Base-by-base conservation (phyloP, 2,888 invertebrate species). In the Stenodema calcarata region DNA sequence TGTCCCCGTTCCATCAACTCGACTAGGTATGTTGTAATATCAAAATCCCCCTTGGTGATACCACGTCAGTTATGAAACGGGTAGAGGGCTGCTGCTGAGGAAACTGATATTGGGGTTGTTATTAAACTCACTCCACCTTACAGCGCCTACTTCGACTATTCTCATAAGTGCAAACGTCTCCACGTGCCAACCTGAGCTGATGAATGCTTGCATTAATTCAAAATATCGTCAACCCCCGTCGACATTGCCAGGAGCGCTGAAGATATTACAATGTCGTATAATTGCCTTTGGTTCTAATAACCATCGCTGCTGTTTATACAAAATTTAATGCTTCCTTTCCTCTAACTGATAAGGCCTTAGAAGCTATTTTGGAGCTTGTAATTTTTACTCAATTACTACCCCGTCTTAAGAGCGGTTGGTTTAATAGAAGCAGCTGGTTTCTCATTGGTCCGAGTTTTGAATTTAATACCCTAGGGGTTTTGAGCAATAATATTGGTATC, bases 201-300 rank as follows among this genome's bases (percentile, higher is more conserved):
- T 35, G 75, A 78, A 42, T 27, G 50, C 50, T 80, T 28, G 11
- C 82, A 82, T 62, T 69, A 82, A 82, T 82, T 62, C 62, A 18
- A 35, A 82, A 69, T 18, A 69, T 35, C 70, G 35, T 69, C 82
- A 41, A 35, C 69, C 62, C 18, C n/a, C 28, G 30, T 7, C 80
- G 54, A 50, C 54, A 80, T 80, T 50, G 50, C 80, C 80, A 50
- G 80, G 27, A 28, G 80, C 47, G 16, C 54, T 27, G 47, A 41
- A 69, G 82, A 69, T 87, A 84, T 69, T 78, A 83, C 54, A 87
- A 82, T 27, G 27, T 83, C 44, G 18, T 16, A 41, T 50, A 73
- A 42, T 73, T 84, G 75, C 84, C 76, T 83, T 47, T 75, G 84
- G 76, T 76, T 75, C 42, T 75, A 84, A 84, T 84, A 84, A 84